Percentiles rank a stretch among this genome's conserved stretches.
phyloP scores from a whole-genome alignment of 1,140 invertebrate genomes.

The Aleiodes sp. region DNA sequence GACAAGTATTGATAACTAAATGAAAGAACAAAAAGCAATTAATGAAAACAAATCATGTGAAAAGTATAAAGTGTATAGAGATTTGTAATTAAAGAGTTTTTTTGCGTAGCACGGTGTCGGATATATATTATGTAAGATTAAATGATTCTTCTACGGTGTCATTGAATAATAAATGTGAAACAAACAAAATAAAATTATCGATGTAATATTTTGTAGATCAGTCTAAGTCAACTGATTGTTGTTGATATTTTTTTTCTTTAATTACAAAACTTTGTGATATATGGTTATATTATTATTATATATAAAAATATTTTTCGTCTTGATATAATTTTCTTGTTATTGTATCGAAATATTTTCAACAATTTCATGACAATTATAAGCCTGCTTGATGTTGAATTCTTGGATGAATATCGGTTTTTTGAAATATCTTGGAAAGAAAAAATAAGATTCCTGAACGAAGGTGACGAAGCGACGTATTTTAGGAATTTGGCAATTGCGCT shows the following conservation, averaged over 20 bases:
- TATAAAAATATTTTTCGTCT: constrained; percentile 13
- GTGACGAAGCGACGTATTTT: no score
- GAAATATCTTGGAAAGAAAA: no score
- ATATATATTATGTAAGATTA: neutral
- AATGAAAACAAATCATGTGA: no score
- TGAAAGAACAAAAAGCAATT: no score
- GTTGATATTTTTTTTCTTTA: neutral
- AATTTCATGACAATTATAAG: no score
- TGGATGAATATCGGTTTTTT: no score
- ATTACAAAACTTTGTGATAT: constrained; percentile 16
- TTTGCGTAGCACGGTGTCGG: neutral
- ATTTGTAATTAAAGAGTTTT: neutral
- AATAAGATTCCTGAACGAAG: no score
- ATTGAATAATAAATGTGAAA: constrained; percentile 4
- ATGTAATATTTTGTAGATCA: neutral
- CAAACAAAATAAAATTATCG: no score
- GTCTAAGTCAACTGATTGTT: neutral
- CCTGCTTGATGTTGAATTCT: no score
- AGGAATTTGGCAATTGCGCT: no score
- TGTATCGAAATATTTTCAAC: neutral
- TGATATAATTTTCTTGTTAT: constrained; percentile 4
- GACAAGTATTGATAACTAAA: neutral
- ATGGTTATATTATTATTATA: constrained; percentile 15
- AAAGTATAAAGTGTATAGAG: neutral
- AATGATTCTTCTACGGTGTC: constrained; percentile 8